Percentiles rank a stretch among this genome's conserved stretches.
Conservation (phyloP, 2,113 vertebrate genomes). For the Eretmochelys imbricata region DNA sequence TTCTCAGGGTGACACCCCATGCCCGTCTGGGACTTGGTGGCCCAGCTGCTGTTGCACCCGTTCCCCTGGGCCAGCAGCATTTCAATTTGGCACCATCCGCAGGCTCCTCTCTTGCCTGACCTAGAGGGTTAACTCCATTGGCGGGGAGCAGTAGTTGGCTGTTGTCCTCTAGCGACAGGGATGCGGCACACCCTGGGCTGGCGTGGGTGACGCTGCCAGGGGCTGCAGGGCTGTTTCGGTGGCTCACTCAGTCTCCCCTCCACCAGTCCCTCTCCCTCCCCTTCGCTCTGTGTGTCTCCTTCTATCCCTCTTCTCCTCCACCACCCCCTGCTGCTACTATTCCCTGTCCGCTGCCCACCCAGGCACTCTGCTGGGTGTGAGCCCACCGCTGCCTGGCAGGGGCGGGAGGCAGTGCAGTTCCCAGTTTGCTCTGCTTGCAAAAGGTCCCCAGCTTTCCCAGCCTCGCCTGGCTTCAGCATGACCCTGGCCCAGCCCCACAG, state of each 20-base stretch:
- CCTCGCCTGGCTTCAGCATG: not conserved
- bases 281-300: not conserved
- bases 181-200: not conserved
- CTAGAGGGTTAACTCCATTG: not conserved
- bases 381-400: not conserved
- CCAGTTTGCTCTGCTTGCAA: not conserved
- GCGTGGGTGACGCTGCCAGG: not conserved
- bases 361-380: fast-evolving
- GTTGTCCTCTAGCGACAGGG: not conserved
- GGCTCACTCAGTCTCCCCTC: not conserved
- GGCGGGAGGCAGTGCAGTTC: not conserved
- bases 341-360: not conserved
- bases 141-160: not conserved
- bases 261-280: not conserved
- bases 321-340: not conserved
- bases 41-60: not conserved
- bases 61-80: not conserved
- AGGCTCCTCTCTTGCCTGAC: not conserved
- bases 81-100: not conserved
- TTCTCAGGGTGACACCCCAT: not conserved
- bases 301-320: too few relatives aligned
- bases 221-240: not conserved
- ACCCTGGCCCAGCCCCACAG: not conserved
- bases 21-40: not conserved
- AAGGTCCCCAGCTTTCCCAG: not conserved